These are phyloP conservation scores for Prunella fulvescens DNA, from an alignment of 2,113 vertebrate species.

Conservation along the genomic window DNA sequence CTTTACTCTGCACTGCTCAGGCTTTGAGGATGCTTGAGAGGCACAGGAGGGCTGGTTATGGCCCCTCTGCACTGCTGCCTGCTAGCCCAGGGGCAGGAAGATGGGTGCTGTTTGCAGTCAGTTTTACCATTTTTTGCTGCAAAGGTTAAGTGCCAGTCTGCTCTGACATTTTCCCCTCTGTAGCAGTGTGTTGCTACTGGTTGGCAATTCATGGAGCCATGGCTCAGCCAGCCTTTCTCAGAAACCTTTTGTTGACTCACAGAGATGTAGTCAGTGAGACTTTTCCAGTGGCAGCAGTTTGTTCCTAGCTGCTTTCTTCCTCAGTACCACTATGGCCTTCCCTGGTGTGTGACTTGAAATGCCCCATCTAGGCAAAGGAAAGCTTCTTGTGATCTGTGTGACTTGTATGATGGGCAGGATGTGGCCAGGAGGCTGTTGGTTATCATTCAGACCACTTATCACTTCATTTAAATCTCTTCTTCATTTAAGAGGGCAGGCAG, in stretches of 20 bases:
- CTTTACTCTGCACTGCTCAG: accelerated
- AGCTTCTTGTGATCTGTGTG: not conserved
- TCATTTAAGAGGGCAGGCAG: not conserved
- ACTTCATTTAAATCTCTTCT: not conserved
- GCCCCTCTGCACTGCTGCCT: not conserved
- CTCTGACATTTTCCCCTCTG: not conserved
- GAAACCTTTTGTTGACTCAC: not conserved
- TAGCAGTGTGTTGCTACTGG: not conserved
- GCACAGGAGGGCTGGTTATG: accelerated
- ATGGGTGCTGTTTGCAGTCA: not conserved
- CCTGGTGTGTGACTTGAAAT: not conserved
- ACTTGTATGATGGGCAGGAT: not conserved
- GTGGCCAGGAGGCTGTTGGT: not conserved
- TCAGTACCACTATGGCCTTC: not conserved
- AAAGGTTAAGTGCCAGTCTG: not conserved
- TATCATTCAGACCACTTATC: not conserved
- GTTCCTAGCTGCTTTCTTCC: not conserved
- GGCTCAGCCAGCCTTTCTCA: not conserved
- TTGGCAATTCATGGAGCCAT: not conserved
- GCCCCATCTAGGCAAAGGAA: not conserved
- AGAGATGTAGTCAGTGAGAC: not conserved
- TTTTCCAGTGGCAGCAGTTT: not conserved
- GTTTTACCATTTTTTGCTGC: not conserved
- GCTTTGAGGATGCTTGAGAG: accelerated
- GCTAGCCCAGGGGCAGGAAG: accelerated